These are phyloP conservation scores for Scomber scombrus DNA, from an alignment of 2,113 vertebrate species.

Conservation along the genomic window DNA sequence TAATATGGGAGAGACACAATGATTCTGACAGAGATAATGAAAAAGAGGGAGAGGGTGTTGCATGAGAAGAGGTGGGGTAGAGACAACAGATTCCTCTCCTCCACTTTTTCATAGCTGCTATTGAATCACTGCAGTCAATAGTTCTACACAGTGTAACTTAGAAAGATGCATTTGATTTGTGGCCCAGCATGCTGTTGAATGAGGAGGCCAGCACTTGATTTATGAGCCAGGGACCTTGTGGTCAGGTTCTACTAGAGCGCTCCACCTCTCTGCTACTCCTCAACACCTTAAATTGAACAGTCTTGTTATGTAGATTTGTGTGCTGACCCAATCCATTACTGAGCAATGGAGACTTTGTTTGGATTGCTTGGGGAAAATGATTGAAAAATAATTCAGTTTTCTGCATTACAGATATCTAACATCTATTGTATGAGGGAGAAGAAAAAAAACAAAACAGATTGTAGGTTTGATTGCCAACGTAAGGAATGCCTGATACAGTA, in stretches of 20 bases:
- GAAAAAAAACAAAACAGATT: slow-evolving; percentile 10
- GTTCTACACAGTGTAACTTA: slow-evolving; percentile 73
- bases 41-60: slow-evolving; percentile 44
- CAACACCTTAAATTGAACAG: slow-evolving; percentile 60
- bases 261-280: slow-evolving; percentile 52
- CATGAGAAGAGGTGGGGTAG: slow-evolving; percentile 25
- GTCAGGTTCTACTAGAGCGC: slow-evolving; percentile 59
- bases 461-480: not conserved
- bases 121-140: slow-evolving; percentile 80
- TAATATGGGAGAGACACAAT: slow-evolving; percentile 58
- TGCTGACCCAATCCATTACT: slow-evolving; percentile 27
- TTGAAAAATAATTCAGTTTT: slow-evolving; percentile 35
- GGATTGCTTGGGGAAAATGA: slow-evolving; percentile 7
- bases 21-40: slow-evolving; percentile 70
- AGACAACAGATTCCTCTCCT: slow-evolving; percentile 24
- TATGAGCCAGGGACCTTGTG: slow-evolving; percentile 77
- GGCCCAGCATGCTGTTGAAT: slow-evolving; percentile 59
- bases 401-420: slow-evolving; percentile 6
- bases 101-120: slow-evolving; percentile 63
- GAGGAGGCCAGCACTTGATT: slow-evolving; percentile 73
- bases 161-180: slow-evolving; percentile 82
- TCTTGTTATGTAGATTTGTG: slow-evolving; percentile 63
- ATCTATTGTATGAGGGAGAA: not conserved
- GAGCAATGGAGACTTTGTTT: slow-evolving; percentile 29
- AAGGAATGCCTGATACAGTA: not conserved